Evolutionary conservation across 2,888 invertebrate species (phyloP).

Genomic region (Lasioglossum oenotherae): DNA sequence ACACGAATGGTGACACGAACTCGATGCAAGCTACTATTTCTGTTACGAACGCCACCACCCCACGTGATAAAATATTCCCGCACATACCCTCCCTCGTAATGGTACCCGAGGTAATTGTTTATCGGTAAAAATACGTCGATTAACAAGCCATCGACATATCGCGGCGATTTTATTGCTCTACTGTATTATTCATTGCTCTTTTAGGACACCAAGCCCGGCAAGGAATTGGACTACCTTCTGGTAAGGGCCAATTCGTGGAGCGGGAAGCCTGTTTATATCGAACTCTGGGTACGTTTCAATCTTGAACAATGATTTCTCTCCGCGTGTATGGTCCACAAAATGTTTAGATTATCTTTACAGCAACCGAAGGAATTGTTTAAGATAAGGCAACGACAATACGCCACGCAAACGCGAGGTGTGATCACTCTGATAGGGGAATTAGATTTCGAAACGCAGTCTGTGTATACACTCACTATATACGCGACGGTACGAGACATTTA

Average conservation of each 20-base stretch:
- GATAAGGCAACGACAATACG: constrained; percentile 90
- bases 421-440: constrained; percentile 91
- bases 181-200: too few relatives aligned
- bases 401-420: constrained; percentile 92
- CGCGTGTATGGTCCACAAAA: background rate
- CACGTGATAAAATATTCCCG: constrained; percentile 93
- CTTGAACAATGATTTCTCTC: background rate
- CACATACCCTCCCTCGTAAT: constrained; percentile 91
- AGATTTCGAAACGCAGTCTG: constrained; percentile 95
- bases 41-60: constrained; percentile 93
- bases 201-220: constrained; percentile 89
- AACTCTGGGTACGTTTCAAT: constrained; percentile 89
- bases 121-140: constrained; percentile 16
- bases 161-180: too few relatives aligned
- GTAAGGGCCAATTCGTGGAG: constrained; percentile 92
- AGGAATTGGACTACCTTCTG: constrained; percentile 92
- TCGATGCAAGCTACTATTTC: constrained; percentile 92
- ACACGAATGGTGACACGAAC: constrained; percentile 91
- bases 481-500: constrained; percentile 90
- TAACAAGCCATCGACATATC: constrained; percentile 83
- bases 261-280: constrained; percentile 92
- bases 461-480: constrained; percentile 94
- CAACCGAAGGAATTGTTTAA: constrained; percentile 88
- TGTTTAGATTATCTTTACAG: constrained; percentile 62
- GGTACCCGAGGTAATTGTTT: constrained; percentile 89